Evolutionary conservation across 2,888 invertebrate genomes (phyloP).

Genomic region (Rhamphomyia laevipes): DNA sequence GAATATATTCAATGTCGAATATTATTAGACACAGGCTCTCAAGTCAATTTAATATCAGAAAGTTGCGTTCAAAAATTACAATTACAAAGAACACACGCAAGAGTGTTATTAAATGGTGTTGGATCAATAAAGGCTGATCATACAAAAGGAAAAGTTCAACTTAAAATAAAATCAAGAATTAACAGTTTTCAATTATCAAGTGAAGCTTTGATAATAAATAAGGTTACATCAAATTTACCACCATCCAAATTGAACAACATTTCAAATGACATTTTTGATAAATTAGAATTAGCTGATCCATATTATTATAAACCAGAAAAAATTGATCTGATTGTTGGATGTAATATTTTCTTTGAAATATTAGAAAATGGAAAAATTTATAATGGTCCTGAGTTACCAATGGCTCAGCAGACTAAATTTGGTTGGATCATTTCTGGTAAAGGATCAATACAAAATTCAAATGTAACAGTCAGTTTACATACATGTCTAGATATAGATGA

Average conservation of each 20-base stretch:
- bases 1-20: conserved; percentile 3
- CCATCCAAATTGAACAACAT: not conserved
- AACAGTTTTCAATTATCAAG: not conserved
- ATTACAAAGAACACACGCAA: conserved; percentile 1
- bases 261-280: not conserved
- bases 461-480: not conserved
- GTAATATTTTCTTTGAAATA: conserved; percentile 8
- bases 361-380: conserved; percentile 1
- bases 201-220: conserved; percentile 1
- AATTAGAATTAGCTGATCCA: conserved; percentile 5
- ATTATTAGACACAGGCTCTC: conserved; percentile 5
- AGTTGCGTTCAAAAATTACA: not conserved
- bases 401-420: conserved; percentile 7
- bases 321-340: conserved; percentile 7
- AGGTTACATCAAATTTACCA: conserved; percentile 1
- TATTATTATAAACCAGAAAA: not conserved
- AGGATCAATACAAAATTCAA: not conserved
- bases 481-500: not conserved
- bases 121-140: not conserved
- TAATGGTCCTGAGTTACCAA: conserved; percentile 1
- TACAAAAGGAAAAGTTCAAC: conserved; percentile 1
- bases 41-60: conserved; percentile 6
- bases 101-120: not conserved
- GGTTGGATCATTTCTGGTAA: conserved; percentile 7
- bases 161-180: not conserved